These are phyloP conservation scores for Rhysida immarginata DNA, from an alignment of 1,140 invertebrate genomes.

Conservation along the genomic window DNA sequence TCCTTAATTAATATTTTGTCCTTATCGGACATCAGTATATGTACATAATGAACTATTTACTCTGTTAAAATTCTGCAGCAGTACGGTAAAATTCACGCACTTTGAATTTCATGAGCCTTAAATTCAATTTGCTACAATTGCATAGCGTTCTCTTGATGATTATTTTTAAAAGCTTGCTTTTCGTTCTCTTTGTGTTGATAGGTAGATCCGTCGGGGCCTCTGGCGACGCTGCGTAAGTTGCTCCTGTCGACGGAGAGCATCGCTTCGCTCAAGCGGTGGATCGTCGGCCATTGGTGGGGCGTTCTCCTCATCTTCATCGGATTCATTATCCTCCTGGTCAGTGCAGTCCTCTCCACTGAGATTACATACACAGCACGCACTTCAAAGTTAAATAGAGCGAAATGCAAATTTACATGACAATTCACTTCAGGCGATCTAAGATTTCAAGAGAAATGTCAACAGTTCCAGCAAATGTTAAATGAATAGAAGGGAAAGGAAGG, in stretches of 20 bases:
- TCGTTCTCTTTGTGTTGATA: constrained; percentile 27
- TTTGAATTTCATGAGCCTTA: too few species aligned
- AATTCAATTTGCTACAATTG: too few species aligned
- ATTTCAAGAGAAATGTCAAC: background rate
- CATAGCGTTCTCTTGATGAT: too few species aligned
- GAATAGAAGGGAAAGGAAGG: background rate
- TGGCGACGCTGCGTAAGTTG: constrained; percentile 72
- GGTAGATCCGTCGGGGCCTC: constrained; percentile 87
- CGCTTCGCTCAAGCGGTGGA: constrained; percentile 65
- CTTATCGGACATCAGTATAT: too few species aligned
- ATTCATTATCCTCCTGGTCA: constrained; percentile 16
- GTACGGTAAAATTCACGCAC: too few species aligned
- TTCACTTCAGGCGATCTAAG: background rate
- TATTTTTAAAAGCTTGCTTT: too few species aligned
- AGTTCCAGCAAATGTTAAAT: background rate
- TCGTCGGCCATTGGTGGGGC: constrained; percentile 37
- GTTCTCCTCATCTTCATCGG: constrained; percentile 15
- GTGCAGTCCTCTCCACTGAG: too few species aligned
- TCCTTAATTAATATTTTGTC: too few species aligned
- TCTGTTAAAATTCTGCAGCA: too few species aligned
- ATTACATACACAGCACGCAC: too few species aligned
- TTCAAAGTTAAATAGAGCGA: background rate
- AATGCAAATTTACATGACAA: background rate
- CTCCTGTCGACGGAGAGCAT: constrained; percentile 77
- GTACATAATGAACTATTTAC: too few species aligned